Evolutionary conservation across 1,140 invertebrate species (phyloP), one percentile per base, ranked within the genome.

Genomic region (Micrasema longulum): DNA sequence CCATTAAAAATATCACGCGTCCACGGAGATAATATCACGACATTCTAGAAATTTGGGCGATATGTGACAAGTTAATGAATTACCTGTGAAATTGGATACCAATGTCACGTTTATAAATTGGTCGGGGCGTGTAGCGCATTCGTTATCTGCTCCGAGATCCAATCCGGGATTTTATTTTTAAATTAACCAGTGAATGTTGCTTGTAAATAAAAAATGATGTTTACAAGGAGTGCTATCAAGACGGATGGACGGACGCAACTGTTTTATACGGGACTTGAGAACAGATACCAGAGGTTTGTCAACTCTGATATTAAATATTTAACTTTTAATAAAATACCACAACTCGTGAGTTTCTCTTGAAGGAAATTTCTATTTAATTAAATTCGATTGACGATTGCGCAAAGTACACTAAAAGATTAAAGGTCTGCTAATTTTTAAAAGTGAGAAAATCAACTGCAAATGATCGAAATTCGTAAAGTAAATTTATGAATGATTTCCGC

Each of bases 11-110:
- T n/a, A n/a, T n/a, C n/a, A n/a, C n/a, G n/a, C n/a, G n/a, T n/a
- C n/a, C n/a, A 38, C 36, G 11, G 9, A 23, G 62, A 48, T 26
- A 65, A 65, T 48, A 65, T 65, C 43, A 48, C 10, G 26, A 50
- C 35, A 65, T 14, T 36, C 36, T 45, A 63, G 18, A 65, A 65
- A 18, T 26, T 65, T 48, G 26, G 63, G 2, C 22, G 18, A 48
- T 43, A 20, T 63, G 63, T 65, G 63, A 65, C 63, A 65, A 65
- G 43, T 50, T 22, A 65, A 65, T 65, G 47, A 48, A 65, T 65
- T 65, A 48, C 57, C 57, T 48, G 63, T 65, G 63, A 65, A 65
- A 65, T 50, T 23, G 63, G 47, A 65, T 65, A 65, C 63, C 45
- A 20, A 50, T 9, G 63, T 47, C 63, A 50, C 57, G 57, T 63